Evolutionary conservation across 2,797 vertebrate species (phyloP).

Genomic region (Myripristis jacobus): DNA sequence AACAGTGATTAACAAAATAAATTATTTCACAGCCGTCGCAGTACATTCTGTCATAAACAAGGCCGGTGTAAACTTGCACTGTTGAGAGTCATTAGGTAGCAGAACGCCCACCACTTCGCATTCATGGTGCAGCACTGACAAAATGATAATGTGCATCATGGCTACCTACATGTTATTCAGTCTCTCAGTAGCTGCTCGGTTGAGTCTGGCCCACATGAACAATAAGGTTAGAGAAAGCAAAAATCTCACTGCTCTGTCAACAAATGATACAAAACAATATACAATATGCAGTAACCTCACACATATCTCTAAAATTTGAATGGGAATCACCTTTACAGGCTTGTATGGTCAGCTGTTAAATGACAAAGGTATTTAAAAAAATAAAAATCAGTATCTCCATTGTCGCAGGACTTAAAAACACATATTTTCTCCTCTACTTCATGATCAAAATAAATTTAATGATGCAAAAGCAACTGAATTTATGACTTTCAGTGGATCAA

Average conservation of each 20-base stretch:
- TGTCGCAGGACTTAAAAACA: too few species aligned
- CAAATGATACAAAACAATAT: not conserved
- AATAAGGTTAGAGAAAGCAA: conserved; percentile 6
- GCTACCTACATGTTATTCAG: not conserved
- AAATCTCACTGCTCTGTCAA: conserved; percentile 1
- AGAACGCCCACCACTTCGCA: conserved; percentile 17
- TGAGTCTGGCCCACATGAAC: not conserved
- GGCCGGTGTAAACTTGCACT: too few species aligned
- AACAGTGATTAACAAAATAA: too few species aligned
- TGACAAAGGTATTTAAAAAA: too few species aligned
- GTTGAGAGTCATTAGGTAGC: not conserved
- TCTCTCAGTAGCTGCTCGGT: too few species aligned
- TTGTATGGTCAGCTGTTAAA: too few species aligned
- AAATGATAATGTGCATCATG: not conserved
- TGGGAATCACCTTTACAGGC: too few species aligned
- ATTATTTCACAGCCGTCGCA: too few species aligned
- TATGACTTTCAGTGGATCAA: not conserved
- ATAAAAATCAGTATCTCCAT: too few species aligned
- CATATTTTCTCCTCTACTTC: not conserved
- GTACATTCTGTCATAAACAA: too few species aligned
- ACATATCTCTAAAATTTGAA: too few species aligned
- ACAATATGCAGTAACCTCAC: not conserved
- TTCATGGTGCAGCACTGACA: conserved; percentile 13
- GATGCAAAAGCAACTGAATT: not conserved
- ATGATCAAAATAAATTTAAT: not conserved